Conservation (phyloP, 2,113 vertebrate genomes). For the Pedionomus torquatus region DNA sequence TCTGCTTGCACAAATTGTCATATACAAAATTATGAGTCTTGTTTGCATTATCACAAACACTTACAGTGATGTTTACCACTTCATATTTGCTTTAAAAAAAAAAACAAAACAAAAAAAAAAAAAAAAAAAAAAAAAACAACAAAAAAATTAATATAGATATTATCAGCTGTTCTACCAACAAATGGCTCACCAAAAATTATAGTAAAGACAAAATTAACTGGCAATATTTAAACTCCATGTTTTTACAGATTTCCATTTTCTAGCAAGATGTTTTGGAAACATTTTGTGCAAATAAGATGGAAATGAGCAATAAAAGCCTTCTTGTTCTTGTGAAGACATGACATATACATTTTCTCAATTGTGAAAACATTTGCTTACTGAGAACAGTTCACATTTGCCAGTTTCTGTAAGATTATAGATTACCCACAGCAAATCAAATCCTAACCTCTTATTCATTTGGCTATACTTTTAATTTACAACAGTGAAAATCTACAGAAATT, state of each 20-base stretch:
- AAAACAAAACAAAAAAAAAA: no score
- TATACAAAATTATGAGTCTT: neutral
- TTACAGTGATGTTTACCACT: neutral
- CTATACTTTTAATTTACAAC: neutral
- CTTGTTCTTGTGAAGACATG: conserved; percentile 9
- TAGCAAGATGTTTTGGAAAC: conserved; percentile 24
- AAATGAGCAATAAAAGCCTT: conserved; percentile 38
- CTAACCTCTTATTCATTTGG: neutral
- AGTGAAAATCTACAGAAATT: neutral
- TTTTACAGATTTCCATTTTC: conserved; percentile 21
- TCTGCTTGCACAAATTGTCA: neutral
- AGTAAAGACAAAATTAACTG: neutral
- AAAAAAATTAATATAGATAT: neutral
- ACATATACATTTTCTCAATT: conserved; percentile 30
- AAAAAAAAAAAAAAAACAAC: no score
- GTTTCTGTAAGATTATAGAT: neutral
- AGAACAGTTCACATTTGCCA: conserved; percentile 19
- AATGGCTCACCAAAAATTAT: neutral
- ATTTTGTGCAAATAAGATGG: conserved; percentile 33
- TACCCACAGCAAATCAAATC: neutral
- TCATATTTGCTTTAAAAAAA: neutral
- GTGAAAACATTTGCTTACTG: conserved; percentile 36
- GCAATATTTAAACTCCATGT: neutral
- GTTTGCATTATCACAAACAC: neutral
- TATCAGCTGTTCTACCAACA: neutral